Base-by-base conservation (phyloP, 92 coral and sea anemone genomes). In the Siderastrea siderea region DNA sequence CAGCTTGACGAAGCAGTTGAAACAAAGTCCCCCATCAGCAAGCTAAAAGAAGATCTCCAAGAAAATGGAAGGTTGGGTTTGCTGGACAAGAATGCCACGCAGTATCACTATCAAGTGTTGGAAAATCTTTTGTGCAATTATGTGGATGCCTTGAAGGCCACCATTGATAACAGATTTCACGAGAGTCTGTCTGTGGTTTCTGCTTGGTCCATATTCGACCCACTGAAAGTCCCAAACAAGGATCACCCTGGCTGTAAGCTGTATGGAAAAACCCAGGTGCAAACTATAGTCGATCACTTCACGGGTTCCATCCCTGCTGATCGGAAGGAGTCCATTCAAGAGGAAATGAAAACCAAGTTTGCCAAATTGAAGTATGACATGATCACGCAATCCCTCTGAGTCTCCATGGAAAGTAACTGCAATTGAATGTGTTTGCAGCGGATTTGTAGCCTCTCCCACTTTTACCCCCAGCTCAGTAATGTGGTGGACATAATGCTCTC, bases 401-500 rank as follows among this genome's bases (percentile, higher is more conserved):
- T 48, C 71, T 83, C 87, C 67, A 52, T 83, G 71, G n/a, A 83
- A 83, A 72, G 87, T 45, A 72, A 83, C 87, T 5, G 87, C 87
- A 16, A 75, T 17, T 75, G 78, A 73, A 73, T 73, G 75, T 69
- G 78, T 50, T 11, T 63, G 60, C 77, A 80, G 84, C 78, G 49
- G 48, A 82, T 66, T 50, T 63, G 57, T 55, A 70, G 72, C 47
- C 70, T 67, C 75, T 84, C 79, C 48, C 59, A 71, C 80, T 75
- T 60, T 59, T 84, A 71, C 65, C 69, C 71, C 52, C 60, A 55
- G 67, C 7, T 71, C 71, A 74, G 71, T 59, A 64, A 84, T 44
- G 82, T 85, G 82, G 89, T 77, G 19, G 89, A 85, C 80, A 26
- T 26, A 71, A 73, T 60, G 80, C 80, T 84, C 71, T 84, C 88